Conservation (phyloP, 2,113 vertebrate genomes). For the Chaetura pelagica region DNA sequence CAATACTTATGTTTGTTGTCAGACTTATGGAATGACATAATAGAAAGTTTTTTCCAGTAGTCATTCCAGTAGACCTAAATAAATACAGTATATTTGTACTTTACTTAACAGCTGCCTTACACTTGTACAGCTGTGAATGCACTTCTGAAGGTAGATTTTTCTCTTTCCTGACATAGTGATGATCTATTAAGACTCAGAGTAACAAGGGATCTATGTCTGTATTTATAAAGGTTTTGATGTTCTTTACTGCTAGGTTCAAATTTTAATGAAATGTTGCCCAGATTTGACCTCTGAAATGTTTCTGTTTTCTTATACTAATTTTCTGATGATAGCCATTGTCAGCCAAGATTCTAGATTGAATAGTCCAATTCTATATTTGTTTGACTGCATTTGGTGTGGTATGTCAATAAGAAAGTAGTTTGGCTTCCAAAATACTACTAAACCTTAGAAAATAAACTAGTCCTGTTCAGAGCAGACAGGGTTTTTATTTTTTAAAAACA, state of each 20-base stretch:
- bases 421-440: background rate
- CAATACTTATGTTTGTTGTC: background rate
- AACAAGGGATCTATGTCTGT: background rate
- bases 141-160: background rate
- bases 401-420: background rate
- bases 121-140: background rate
- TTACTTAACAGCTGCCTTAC: background rate
- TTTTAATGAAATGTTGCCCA: background rate
- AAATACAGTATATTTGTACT: background rate
- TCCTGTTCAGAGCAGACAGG: background rate
- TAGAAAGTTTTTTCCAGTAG: background rate
- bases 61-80: background rate
- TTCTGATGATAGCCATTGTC: background rate
- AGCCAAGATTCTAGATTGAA: background rate
- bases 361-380: background rate
- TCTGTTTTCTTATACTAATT: background rate
- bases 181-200: background rate
- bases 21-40: background rate
- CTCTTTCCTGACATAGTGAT: background rate
- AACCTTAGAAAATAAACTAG: background rate
- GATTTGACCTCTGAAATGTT: background rate
- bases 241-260: background rate
- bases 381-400: background rate
- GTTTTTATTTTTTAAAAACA: background rate
- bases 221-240: accelerated